Conservation (phyloP, 2,797 vertebrate species). For the Rallus crepitans region DNA sequence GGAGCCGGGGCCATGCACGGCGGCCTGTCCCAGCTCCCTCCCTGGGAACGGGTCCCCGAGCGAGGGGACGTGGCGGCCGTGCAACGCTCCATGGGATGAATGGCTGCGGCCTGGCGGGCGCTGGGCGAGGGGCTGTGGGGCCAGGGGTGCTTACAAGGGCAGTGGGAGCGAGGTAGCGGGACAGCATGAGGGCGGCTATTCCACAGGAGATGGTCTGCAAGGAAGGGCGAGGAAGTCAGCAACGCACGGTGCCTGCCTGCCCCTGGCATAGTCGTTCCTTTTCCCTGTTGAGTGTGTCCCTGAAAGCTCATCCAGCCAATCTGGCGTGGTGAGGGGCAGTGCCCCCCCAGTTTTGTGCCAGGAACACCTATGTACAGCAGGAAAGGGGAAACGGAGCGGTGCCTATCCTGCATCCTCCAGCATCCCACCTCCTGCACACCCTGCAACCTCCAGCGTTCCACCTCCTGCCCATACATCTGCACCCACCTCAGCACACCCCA, state of each 20-base stretch:
- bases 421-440: neutral
- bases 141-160: constrained; percentile 78
- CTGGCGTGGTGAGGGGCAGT: accelerated
- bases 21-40: accelerated
- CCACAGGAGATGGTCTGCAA: constrained; percentile 79
- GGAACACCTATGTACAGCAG: neutral
- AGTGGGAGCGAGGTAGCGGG: constrained; percentile 83
- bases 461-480: neutral
- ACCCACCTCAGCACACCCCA: too few relatives aligned
- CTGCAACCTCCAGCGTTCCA: neutral
- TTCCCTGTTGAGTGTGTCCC: neutral
- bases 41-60: accelerated
- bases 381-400: accelerated
- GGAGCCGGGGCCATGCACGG: accelerated
- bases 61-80: accelerated
- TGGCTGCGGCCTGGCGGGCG: neutral
- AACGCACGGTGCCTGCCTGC: accelerated
- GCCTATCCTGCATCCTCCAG: neutral
- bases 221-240: neutral
- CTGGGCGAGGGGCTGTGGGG: neutral
- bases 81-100: accelerated
- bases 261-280: accelerated
- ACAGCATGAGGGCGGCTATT: constrained; percentile 86
- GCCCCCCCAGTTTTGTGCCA: accelerated
- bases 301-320: neutral